A percentile compares a stretch with the other conserved stretches of the same genome.
Conservation (phyloP, 2,113 vertebrate species). For the Quiscalus mexicanus region DNA sequence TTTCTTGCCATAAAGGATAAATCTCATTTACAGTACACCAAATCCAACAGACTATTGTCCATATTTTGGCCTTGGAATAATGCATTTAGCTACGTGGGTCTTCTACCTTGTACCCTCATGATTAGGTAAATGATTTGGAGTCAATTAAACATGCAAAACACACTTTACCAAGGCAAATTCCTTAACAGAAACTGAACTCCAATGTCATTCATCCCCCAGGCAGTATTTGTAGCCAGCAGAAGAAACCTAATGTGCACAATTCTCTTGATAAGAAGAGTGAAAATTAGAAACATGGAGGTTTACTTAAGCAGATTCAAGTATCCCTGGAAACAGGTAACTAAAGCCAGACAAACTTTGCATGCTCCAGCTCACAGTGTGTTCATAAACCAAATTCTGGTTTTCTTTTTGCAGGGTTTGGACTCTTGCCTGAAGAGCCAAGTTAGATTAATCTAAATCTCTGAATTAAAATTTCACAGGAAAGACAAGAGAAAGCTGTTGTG, state of each 20-base stretch:
- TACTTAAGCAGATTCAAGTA: not conserved
- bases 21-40: not conserved
- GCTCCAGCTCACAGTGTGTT: not conserved
- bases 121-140: not conserved
- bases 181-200: not conserved
- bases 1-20: not conserved
- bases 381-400: not conserved
- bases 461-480: not conserved
- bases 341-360: not conserved
- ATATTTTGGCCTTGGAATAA: not conserved
- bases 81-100: not conserved
- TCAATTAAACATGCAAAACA: not conserved
- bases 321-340: constrained; percentile 36
- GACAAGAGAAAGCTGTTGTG: not conserved
- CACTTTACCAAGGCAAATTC: not conserved
- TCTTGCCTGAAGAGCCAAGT: not conserved
- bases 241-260: not conserved
- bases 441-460: not conserved
- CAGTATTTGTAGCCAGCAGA: not conserved
- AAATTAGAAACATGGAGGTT: not conserved
- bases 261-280: not conserved
- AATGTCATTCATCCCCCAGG: not conserved
- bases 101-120: not conserved
- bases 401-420: not conserved
- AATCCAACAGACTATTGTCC: not conserved